Evolutionary conservation across 2,888 invertebrate species (phyloP), one percentile per base, ranked within the genome.

Genomic region (Torymus auratus): DNA sequence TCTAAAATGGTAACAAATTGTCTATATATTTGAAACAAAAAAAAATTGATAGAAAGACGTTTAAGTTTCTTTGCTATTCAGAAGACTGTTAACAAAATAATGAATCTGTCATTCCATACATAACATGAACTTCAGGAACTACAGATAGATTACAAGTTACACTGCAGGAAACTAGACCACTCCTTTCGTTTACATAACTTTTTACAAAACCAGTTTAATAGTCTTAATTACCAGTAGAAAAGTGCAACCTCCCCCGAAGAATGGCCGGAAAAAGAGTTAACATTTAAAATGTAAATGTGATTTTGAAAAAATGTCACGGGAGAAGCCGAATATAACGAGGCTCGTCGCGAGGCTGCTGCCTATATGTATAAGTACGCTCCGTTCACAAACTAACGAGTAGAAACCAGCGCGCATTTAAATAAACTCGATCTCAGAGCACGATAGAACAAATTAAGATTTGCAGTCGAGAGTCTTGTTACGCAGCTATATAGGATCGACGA

Each of bases 401-500:
- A 74, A 74, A 74, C 41, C 58, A 14, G n/a, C n/a, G 14, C 73
- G 64, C 53, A 73, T 74, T 74, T 58, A 20, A 67, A 74, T 74
- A 67, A 20, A 53, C n/a, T 67, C 17, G 58, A 74, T 74, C 50
- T 58, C 17, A 74, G 67, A 75, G 75, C 52, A 65, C 67, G 64
- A 67, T 75, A 67, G 52, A 67, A 67, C 75, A 67, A 72, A 62
- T 71, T 60, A 61, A 61, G 52, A 71, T 61, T 61, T 23, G 71
- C 41, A 13, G n/a, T 13, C 23, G 23, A 7, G 12, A 56, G n/a
- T 4, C 58, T 41, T 17, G 20, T 60, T 61, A 69, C 20, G 53
- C 12, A 55, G 10, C 50, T 14, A n/a, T n/a, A n/a, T n/a, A 56
- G 2, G 12, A 11, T 62, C 23, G 17, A 10, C 7, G 15, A 20